Percentiles rank a stretch among this genome's conserved stretches.
phyloP scores from a whole-genome alignment of 2,797 vertebrate genomes.

The Sylvilagus floridanus region DNA sequence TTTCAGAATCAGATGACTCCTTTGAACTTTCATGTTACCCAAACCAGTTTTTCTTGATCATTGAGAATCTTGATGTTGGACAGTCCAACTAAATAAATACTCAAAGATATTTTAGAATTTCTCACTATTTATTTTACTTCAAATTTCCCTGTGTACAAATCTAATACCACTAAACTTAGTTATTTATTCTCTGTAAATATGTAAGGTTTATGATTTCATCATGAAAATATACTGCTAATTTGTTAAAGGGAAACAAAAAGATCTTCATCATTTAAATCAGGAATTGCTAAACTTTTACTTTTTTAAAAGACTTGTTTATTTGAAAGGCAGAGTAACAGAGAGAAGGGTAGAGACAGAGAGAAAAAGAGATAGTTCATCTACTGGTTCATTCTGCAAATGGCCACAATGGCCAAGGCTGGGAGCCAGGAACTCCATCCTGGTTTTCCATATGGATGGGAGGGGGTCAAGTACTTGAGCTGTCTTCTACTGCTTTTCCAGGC shows the following conservation, averaged over 20 bases:
- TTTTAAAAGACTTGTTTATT: too few species aligned
- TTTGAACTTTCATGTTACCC: conserved; percentile 44
- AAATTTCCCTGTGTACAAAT: conserved; percentile 44
- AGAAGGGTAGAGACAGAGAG: too few species aligned
- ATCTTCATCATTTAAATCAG: conserved; percentile 38
- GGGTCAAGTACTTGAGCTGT: too few species aligned
- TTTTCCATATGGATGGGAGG: too few species aligned
- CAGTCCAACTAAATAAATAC: conserved; percentile 59
- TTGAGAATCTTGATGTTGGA: conserved; percentile 37
- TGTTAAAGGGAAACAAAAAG: conserved; percentile 36
- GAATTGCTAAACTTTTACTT: neutral
- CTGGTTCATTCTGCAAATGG: too few species aligned
- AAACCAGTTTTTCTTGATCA: conserved; percentile 67
- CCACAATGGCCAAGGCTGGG: too few species aligned
- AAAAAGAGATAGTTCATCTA: too few species aligned
- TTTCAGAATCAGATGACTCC: conserved; percentile 19
- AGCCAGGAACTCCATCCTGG: too few species aligned
- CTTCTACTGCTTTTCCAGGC: too few species aligned
- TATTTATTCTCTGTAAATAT: conserved; percentile 62
- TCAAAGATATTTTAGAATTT: conserved; percentile 60
- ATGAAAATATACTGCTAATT: conserved; percentile 46
- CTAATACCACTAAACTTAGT: conserved; percentile 36
- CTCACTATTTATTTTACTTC: conserved; percentile 53
- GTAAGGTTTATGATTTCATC: conserved; percentile 39
- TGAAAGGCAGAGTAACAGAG: too few species aligned